Conservation (phyloP, 2,797 vertebrate genomes). For the Smutsia gigantea region DNA sequence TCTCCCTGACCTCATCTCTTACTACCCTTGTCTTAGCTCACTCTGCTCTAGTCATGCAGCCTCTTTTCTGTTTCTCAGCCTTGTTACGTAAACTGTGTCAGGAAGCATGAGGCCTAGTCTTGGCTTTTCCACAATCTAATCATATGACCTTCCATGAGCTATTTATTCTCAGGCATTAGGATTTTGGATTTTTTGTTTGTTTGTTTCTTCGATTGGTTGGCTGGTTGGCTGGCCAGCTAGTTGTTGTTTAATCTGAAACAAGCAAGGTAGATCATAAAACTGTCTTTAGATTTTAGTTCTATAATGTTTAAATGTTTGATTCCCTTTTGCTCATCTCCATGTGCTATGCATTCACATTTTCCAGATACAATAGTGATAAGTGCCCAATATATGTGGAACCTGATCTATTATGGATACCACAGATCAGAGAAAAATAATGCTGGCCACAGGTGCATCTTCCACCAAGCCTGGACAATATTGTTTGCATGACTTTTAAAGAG, state of each 20-base stretch:
- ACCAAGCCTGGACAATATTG: background rate
- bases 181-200: background rate
- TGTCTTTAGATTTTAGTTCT: background rate
- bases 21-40: background rate
- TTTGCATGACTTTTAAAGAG: constrained; percentile 26
- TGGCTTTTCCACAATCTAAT: background rate
- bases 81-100: background rate
- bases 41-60: background rate
- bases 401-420: background rate
- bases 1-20: background rate
- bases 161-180: background rate
- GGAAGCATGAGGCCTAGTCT: background rate
- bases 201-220: background rate
- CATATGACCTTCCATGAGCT: background rate
- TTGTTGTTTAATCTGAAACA: constrained; percentile 31
- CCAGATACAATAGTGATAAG: background rate
- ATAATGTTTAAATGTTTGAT: background rate
- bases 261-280: background rate
- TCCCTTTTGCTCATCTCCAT: background rate
- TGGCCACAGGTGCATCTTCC: background rate
- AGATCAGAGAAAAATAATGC: constrained; percentile 41
- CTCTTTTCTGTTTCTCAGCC: background rate
- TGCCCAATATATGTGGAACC: background rate
- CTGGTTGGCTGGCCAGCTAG: background rate
- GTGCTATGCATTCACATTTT: background rate